A percentile compares a stretch with the other conserved stretches of the same genome.
Conservation (phyloP, 2,888 invertebrate genomes). For the Sthenelais limicola region DNA sequence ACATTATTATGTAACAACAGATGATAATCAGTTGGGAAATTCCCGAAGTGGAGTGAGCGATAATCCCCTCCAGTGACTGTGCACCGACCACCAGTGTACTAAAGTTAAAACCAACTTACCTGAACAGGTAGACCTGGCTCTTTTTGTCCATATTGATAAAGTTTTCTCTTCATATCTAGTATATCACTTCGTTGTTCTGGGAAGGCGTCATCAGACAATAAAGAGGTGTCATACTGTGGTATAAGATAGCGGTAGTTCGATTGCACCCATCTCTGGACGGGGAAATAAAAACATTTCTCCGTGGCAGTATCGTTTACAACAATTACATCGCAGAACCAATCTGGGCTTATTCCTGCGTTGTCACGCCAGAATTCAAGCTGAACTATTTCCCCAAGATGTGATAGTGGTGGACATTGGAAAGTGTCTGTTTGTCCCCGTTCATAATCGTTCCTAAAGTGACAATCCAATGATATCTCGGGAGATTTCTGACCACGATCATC, state of each 20-base stretch:
- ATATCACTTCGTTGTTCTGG: conserved; percentile 67
- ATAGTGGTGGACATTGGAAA: conserved; percentile 57
- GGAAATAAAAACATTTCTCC: conserved; percentile 64
- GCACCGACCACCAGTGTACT: not conserved
- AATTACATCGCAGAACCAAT: conserved; percentile 71
- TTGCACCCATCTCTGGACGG: conserved; percentile 72
- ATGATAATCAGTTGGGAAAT: too few species aligned
- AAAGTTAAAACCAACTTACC: conserved; percentile 41
- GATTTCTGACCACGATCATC: conserved; percentile 67
- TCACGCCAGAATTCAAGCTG: conserved; percentile 72
- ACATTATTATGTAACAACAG: too few species aligned
- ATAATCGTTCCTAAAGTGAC: conserved; percentile 65
- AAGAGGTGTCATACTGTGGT: conserved; percentile 67
- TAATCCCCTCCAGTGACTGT: not conserved
- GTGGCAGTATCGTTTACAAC: conserved; percentile 58
- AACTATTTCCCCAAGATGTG: conserved; percentile 54
- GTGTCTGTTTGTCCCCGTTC: conserved; percentile 70
- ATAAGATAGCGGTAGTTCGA: conserved; percentile 68
- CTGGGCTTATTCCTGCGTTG: conserved; percentile 64
- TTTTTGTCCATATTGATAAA: conserved; percentile 52
- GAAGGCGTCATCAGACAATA: conserved; percentile 72
- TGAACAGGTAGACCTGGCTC: conserved; percentile 54
- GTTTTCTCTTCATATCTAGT: conserved; percentile 65
- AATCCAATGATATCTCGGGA: conserved; percentile 66
- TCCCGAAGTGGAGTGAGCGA: too few species aligned